Percentiles rank a stretch among this genome's conserved stretches.
Evolutionary conservation across 2,113 vertebrate species (phyloP).

Genomic region (Acanthochromis polyacanthus): DNA sequence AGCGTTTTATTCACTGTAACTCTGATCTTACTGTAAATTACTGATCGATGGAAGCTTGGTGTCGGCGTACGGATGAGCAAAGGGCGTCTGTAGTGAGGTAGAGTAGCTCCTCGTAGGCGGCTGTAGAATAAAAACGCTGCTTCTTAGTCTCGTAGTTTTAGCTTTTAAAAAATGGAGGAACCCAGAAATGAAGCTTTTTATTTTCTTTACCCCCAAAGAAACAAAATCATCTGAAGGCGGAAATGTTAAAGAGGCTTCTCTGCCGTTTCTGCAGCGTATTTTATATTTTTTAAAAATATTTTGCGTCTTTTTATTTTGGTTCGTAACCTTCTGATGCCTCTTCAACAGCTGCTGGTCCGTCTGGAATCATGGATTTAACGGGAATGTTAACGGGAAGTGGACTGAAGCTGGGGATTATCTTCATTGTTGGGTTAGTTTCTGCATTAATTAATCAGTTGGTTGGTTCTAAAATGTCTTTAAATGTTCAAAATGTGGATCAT

Average conservation of each 20-base stretch:
- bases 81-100: conserved; percentile 77
- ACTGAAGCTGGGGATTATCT: too few species aligned
- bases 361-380: too few species aligned
- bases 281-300: conserved; percentile 23
- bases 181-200: conserved; percentile 32
- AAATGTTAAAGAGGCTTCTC: conserved; percentile 34
- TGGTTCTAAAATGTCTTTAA: too few species aligned
- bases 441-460: too few species aligned
- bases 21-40: conserved; percentile 76
- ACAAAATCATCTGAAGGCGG: neutral
- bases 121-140: conserved; percentile 13
- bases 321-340: conserved; percentile 39
- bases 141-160: conserved; percentile 60
- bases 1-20: conserved; percentile 66
- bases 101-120: conserved; percentile 55
- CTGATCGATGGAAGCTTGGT: conserved; percentile 71
- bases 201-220: conserved; percentile 37
- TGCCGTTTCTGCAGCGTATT: conserved; percentile 24
- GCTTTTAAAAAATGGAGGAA: conserved; percentile 46
- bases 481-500: too few species aligned
- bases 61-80: conserved; percentile 82
- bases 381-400: too few species aligned
- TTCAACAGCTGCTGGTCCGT: conserved; percentile 11
- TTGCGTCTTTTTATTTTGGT: conserved; percentile 10
- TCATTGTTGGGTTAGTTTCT: too few species aligned